A percentile compares a stretch with the other conserved stretches of the same genome.
phyloP scores from a whole-genome alignment of 2,888 invertebrate species.

The Pollenia amentaria region DNA sequence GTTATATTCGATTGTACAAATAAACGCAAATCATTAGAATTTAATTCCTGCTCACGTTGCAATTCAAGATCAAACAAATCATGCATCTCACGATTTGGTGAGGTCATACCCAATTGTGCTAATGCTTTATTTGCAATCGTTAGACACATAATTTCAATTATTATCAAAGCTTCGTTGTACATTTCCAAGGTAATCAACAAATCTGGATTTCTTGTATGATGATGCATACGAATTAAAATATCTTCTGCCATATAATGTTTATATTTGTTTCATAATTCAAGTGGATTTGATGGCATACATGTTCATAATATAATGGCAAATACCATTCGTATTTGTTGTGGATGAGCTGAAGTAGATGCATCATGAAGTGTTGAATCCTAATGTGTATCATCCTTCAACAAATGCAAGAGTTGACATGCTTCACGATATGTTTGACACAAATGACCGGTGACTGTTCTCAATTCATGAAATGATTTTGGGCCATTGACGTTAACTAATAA shows the following conservation, averaged over 20 bases:
- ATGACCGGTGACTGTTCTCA: no score
- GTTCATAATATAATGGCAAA: conserved; percentile 75
- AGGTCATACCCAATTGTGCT: conserved; percentile 70
- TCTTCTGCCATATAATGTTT: conserved; percentile 70
- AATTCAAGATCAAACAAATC: conserved; percentile 73
- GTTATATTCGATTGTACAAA: conserved; percentile 66
- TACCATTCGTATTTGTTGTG: no score
- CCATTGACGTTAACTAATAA: no score
- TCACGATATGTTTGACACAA: no score
- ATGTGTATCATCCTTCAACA: no score
- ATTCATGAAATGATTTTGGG: no score
- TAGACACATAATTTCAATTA: conserved; percentile 67
- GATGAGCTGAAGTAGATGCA: no score
- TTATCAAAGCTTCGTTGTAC: conserved; percentile 63
- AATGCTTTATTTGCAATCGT: conserved; percentile 62
- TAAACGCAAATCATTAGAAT: conserved; percentile 65
- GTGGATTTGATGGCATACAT: conserved; percentile 69
- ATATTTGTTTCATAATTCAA: conserved; percentile 70
- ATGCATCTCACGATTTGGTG: conserved; percentile 63
- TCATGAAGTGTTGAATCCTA: no score
- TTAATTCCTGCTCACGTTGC: conserved; percentile 72
- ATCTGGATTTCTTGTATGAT: conserved; percentile 15
- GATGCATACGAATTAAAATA: conserved; percentile 64
- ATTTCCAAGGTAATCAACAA: conserved; percentile 36
- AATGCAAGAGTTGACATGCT: no score